phyloP scores from a whole-genome alignment of 1,140 invertebrate genomes.

The Meloidogyne floridensis region DNA sequence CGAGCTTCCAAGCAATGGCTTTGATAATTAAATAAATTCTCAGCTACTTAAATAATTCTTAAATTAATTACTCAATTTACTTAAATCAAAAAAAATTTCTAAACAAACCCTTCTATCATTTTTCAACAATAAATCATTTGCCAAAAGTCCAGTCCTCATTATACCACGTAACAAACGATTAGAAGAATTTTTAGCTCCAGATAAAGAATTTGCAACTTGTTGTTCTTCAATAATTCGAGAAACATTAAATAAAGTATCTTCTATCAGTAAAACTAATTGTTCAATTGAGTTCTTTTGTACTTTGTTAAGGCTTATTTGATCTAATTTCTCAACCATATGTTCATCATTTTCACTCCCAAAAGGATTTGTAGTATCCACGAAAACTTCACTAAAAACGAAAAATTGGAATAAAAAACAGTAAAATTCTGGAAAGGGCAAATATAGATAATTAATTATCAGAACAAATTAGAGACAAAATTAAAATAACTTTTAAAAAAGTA shows the following conservation, averaged over 20 bases:
- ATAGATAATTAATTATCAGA: too few species aligned
- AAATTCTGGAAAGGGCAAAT: too few species aligned
- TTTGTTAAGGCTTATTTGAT: conserved; percentile 3
- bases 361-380: neutral
- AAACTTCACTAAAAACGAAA: neutral
- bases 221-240: conserved; percentile 9
- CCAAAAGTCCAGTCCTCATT: conserved; percentile 18
- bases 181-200: neutral
- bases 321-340: conserved; percentile 10
- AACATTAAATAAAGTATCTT: conserved; percentile 20
- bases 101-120: conserved; percentile 21
- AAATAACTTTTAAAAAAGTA: too few species aligned
- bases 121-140: conserved; percentile 26
- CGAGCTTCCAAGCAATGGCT: too few species aligned
- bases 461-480: too few species aligned
- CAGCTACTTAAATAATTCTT: neutral
- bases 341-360: conserved; percentile 8
- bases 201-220: neutral
- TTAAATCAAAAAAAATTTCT: neutral
- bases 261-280: conserved; percentile 13
- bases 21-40: too few species aligned
- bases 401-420: neutral
- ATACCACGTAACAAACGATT: conserved; percentile 19
- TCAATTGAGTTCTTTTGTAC: neutral
- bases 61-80: neutral